Evolutionary conservation across 2,113 vertebrate genomes (phyloP), one percentile per base, ranked within the genome.

Genomic region (Lonchura striata): DNA sequence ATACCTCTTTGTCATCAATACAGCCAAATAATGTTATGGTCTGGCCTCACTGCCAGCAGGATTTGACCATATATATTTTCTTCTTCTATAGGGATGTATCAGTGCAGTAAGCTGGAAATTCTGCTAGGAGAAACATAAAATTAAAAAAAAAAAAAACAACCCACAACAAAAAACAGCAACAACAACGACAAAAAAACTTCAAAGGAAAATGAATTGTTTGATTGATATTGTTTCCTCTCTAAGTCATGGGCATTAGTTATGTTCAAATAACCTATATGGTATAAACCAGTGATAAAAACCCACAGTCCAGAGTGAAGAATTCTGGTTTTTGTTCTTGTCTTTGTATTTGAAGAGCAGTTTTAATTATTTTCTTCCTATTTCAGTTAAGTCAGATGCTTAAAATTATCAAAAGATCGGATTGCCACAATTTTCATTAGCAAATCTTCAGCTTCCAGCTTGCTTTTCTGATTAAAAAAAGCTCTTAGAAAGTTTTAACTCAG

Each of bases 251-350:
- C 88, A 71, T 94, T 71, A 84, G 41, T 49, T 71, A 78, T 71
- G 52, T 92, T 88, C 68, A 96, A 90, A 90, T 84, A 93, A 93
- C 35, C 56, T 92, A 92, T 78, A 53, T 86, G n/a, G 72, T 88
- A 90, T 78, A 82, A 94, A 66, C 24, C 56, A 83, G 31, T 70
- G 79, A 86, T 44, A 96, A 96, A 91, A 82, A 0, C 11, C 14
- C 54, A 81, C 46, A 81, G 27, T 76, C 35, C 33, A 56, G 59
- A 85, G 60, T 30, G 31, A 42, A 94, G 68, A 64, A 88, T 41
- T 90, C 56, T 66, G 46, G 4, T 15, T 85, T 87, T 90, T n/a
- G 8, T 94, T 79, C 54, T 70, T 68, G 17, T 56, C 41, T 75
- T 83, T 80, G 59, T 70, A 83, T 16, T 63, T 70, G 41, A 93